Percentiles rank a stretch among this genome's conserved stretches.
Evolutionary conservation across 2,888 invertebrate species (phyloP).

Genomic region (Disparrhopalites patrizii): DNA sequence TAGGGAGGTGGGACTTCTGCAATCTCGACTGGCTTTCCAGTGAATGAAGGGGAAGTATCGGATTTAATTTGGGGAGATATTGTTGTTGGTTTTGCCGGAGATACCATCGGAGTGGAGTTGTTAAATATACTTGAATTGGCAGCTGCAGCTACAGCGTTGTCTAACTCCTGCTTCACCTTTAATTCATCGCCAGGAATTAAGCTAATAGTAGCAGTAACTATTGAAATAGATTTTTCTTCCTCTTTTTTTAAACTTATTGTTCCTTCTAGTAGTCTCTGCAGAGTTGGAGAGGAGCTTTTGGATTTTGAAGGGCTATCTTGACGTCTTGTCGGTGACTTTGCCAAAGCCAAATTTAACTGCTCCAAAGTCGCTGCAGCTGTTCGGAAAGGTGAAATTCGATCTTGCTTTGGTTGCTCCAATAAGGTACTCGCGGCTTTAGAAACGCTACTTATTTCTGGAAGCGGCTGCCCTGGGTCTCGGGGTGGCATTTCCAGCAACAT

Average conservation of each 20-base stretch:
- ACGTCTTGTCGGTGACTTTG: neutral
- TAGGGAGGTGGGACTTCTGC: neutral
- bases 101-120: neutral
- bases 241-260: slow-evolving; percentile 14
- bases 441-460: slow-evolving; percentile 48
- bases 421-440: slow-evolving; percentile 11
- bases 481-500: slow-evolving; percentile 63
- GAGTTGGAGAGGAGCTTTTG: slow-evolving; percentile 24
- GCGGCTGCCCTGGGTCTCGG: slow-evolving; percentile 52
- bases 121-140: neutral
- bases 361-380: slow-evolving; percentile 3
- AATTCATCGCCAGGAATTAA: neutral
- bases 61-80: neutral
- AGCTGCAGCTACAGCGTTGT: neutral
- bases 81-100: neutral
- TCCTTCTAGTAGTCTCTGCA: slow-evolving; percentile 23
- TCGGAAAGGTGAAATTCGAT: neutral
- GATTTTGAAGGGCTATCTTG: slow-evolving; percentile 10
- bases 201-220: neutral
- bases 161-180: slow-evolving; percentile 11
- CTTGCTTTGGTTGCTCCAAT: slow-evolving; percentile 1
- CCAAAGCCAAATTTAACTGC: neutral
- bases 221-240: neutral
- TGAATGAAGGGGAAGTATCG: neutral
- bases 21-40: neutral